Base-by-base conservation (phyloP, 1,140 invertebrate species). In the Ceratina calcarata region DNA sequence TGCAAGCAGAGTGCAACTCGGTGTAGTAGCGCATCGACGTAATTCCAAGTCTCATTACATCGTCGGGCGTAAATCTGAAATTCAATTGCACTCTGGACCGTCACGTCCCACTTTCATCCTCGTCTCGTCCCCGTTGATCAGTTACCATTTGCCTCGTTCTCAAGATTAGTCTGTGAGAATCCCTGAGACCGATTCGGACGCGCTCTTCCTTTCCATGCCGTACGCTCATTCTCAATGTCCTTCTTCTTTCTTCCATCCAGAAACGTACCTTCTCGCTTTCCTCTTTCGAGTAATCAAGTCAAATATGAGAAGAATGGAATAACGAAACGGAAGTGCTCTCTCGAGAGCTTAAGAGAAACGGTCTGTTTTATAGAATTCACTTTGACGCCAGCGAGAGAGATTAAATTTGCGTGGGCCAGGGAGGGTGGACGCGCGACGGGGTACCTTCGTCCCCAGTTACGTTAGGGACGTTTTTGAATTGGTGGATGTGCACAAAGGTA, bases 311-410 rank as follows among this genome's bases (percentile, higher is more conserved):
- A 85, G 70, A 82, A 85, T 78, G 70, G 74, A 57, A 75, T 58
- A 85, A 75, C 73, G 79, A 45, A 71, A 69, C 65, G 74, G 60
- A 82, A 78, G 74, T 82, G 66, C 57, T 75, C 79, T 75, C 61
- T 15, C 12, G 66, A 68, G 70, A 45, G 49, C 60, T 82, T 72
- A 67, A 75, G 60, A 20, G 24, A 65, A 58, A 60, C 27, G 57
- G 57, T 79, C 73, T 67, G 71, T 85, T 79, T 80, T 82, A 82
- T 82, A 79, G 75, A 79, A 85, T 85, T 85, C 80, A 71, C 61
- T 85, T 71, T 58, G 75, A 79, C 58, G 57, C 61, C 45, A 65
- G 45, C 45, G 27, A 67, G 71, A 78, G 65, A 85, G 79, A 85
- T 85, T 85, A 85, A 84, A 85, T 76, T 80, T 78, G 69, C 32